These are phyloP conservation scores for Furcula furcula DNA, from an alignment of 2,888 invertebrate species.

Conservation along the genomic window DNA sequence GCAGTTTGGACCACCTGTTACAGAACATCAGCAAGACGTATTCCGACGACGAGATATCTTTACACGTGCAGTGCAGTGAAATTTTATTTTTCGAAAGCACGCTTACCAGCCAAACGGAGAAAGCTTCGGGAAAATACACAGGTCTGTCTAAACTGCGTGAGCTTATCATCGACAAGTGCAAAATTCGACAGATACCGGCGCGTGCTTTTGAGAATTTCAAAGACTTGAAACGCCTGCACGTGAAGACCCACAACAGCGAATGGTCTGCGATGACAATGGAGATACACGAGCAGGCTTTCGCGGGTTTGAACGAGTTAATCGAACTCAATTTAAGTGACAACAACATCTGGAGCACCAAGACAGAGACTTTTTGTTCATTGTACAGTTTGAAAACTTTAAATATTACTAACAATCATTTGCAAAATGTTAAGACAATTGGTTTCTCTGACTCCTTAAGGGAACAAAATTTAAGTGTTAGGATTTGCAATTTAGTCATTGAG, in stretches of 20 bases:
- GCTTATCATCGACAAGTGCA: constrained; percentile 88
- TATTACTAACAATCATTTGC: constrained; percentile 88
- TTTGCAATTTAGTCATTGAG: constrained; percentile 86
- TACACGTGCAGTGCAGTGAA: constrained; percentile 88
- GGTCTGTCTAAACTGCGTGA: constrained; percentile 85
- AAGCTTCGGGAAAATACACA: constrained; percentile 74
- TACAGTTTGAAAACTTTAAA: constrained; percentile 86
- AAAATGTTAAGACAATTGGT: constrained; percentile 87
- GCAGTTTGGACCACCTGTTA: constrained; percentile 85
- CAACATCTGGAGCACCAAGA: constrained; percentile 89
- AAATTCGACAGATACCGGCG: constrained; percentile 87
- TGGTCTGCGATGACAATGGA: constrained; percentile 91
- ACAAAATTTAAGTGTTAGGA: constrained; percentile 80
- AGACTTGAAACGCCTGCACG: constrained; percentile 84
- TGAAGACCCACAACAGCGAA: constrained; percentile 89
- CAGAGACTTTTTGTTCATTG: constrained; percentile 87
- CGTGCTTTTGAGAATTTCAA: constrained; percentile 85
- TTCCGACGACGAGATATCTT: constrained; percentile 84
- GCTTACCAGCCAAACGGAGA: constrained; percentile 75
- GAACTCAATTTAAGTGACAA: constrained; percentile 87
- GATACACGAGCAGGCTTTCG: constrained; percentile 85
- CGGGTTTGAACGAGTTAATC: constrained; percentile 85
- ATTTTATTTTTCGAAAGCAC: constrained; percentile 88
- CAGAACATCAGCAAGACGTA: constrained; percentile 86
- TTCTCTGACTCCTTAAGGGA: constrained; percentile 86